These are phyloP conservation scores for Leptinotarsa lineolata DNA, from an alignment of 1,140 invertebrate species.

Conservation along the genomic window DNA sequence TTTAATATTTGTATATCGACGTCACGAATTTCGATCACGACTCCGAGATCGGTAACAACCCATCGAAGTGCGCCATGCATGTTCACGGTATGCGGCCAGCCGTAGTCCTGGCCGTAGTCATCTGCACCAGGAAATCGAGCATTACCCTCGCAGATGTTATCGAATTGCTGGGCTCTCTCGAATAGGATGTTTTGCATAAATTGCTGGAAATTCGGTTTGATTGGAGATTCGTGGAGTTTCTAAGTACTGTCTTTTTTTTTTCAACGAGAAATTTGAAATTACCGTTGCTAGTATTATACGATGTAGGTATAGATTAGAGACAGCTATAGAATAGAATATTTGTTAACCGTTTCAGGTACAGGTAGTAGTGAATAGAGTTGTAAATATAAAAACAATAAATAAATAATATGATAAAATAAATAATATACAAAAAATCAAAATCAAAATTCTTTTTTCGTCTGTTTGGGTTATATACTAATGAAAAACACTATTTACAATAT, in stretches of 20 bases:
- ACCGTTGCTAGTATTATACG: too few species aligned
- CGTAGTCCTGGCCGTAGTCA: not conserved
- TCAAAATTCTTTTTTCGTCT: too few species aligned
- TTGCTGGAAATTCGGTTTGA: slow-evolving; percentile 3
- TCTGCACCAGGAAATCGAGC: slow-evolving; percentile 18
- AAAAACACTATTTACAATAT: too few species aligned
- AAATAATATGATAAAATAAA: too few species aligned
- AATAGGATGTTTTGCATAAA: slow-evolving; percentile 12
- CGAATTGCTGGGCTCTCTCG: not conserved
- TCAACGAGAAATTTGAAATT: too few species aligned
- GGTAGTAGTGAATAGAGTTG: too few species aligned
- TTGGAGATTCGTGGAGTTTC: not conserved
- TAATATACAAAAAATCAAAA: too few species aligned
- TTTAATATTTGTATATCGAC: slow-evolving; percentile 55
- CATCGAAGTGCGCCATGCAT: slow-evolving; percentile 22
- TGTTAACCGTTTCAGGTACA: too few species aligned
- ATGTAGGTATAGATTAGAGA: too few species aligned
- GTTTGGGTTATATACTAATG: too few species aligned
- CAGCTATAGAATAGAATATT: too few species aligned
- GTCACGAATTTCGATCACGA: slow-evolving; percentile 53
- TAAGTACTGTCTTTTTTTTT: not conserved
- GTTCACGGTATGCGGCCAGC: not conserved
- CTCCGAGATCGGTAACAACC: slow-evolving; percentile 32
- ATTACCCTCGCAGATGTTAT: slow-evolving; percentile 19
- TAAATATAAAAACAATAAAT: too few species aligned